These are phyloP conservation scores for Melitaea cinxia DNA, from an alignment of 1,140 invertebrate genomes.

Conservation along the genomic window DNA sequence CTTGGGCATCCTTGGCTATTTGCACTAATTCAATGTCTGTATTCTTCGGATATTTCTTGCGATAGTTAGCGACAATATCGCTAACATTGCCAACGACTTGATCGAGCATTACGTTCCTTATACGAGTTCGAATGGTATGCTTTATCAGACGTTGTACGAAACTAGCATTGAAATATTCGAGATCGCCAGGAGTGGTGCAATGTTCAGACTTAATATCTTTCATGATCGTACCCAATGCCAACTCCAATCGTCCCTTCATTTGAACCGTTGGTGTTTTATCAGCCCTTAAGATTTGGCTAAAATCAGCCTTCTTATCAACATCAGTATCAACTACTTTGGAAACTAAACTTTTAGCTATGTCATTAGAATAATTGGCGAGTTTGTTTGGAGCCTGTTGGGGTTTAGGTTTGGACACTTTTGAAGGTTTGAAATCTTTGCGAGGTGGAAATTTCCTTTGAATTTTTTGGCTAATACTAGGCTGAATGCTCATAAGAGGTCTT, in stretches of 20 bases:
- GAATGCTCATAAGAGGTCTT: conserved; percentile 5
- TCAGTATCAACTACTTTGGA: background rate
- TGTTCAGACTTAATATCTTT: conserved; percentile 48
- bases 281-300: conserved; percentile 37
- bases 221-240: conserved; percentile 57
- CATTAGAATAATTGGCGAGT: conserved; percentile 27
- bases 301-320: background rate
- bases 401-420: conserved; percentile 47
- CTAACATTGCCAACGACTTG: conserved; percentile 42
- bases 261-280: conserved; percentile 42
- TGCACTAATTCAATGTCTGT: conserved; percentile 59
- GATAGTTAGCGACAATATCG: conserved; percentile 49
- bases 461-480: conserved; percentile 17
- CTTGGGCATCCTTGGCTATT: conserved; percentile 31
- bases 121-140: conserved; percentile 54
- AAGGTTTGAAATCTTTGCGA: conserved; percentile 37
- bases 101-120: conserved; percentile 54
- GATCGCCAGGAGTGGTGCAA: background rate
- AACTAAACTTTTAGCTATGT: conserved; percentile 27
- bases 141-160: conserved; percentile 46
- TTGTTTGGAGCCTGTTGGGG: conserved; percentile 29
- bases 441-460: conserved; percentile 14
- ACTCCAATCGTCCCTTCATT: conserved; percentile 59
- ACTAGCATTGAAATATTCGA: conserved; percentile 23
- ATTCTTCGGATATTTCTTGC: conserved; percentile 46